Percentiles rank a stretch among this genome's conserved stretches.
Conservation (phyloP, 2,888 invertebrate genomes). For the Rhaphigaster nebulosa region DNA sequence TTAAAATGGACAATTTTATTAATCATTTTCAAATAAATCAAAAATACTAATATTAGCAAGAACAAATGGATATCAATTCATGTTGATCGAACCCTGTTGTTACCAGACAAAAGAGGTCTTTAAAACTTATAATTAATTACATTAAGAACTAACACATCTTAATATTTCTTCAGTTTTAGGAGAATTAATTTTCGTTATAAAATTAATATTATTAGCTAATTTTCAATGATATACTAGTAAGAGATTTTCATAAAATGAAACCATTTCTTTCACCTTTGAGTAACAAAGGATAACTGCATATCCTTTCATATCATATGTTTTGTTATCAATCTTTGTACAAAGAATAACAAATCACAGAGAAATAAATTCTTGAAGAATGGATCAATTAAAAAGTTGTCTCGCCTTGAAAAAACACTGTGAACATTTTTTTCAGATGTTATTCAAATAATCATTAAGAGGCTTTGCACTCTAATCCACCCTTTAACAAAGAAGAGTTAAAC, state of each 20-base stretch:
- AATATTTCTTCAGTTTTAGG: background rate
- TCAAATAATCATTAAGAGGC: background rate
- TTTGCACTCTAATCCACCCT: background rate
- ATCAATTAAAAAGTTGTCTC: background rate
- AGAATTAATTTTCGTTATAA: background rate
- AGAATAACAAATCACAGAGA: background rate
- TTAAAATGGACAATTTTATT: background rate
- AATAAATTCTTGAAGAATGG: background rate
- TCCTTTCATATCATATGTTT: background rate
- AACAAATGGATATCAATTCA: no score
- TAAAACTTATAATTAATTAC: background rate
- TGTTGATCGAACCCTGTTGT: background rate
- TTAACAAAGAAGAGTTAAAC: background rate
- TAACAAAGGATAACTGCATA: background rate
- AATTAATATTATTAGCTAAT: background rate
- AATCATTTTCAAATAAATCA: background rate
- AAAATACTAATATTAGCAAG: no score
- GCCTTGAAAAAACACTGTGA: background rate
- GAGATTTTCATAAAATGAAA: no score
- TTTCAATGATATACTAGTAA: no score
- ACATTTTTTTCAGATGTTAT: background rate
- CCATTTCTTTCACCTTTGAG: no score
- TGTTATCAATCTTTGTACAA: background rate
- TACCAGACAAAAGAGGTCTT: conserved; percentile 12
- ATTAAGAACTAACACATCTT: background rate